Conservation (phyloP, 2,888 invertebrate species). For the Lithophane leautieri region DNA sequence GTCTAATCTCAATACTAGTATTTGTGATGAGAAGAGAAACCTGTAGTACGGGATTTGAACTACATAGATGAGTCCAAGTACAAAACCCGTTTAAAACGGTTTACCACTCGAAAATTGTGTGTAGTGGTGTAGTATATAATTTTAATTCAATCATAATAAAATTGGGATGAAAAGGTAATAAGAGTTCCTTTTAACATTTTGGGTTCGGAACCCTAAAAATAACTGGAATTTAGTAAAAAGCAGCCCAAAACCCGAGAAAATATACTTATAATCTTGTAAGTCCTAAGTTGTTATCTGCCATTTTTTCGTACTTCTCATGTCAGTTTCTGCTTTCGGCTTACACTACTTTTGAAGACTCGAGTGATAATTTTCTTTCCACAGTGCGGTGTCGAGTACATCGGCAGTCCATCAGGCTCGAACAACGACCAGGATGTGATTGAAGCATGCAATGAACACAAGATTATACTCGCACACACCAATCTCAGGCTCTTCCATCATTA, state of each 20-base stretch:
- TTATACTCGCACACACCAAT: conserved; percentile 96
- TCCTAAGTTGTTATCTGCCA: neutral
- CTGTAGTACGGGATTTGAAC: neutral
- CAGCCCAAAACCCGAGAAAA: neutral
- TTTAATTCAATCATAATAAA: no score
- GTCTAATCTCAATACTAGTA: neutral
- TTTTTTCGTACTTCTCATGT: neutral
- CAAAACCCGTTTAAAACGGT: no score
- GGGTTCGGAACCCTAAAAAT: neutral
- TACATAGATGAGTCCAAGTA: no score
- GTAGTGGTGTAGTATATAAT: no score
- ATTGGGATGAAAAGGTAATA: no score
- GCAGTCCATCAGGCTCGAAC: conserved; percentile 97
- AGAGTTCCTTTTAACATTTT: no score
- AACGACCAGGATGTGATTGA: conserved; percentile 97
- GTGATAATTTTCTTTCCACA: conserved; percentile 78
- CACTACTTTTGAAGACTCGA: neutral
- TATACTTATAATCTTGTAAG: neutral
- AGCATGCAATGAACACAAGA: conserved; percentile 97
- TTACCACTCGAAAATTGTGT: no score
- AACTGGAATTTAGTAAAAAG: neutral
- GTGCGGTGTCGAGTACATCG: conserved; percentile 98
- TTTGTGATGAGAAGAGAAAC: neutral
- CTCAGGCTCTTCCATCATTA: conserved; percentile 98
- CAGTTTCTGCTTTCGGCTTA: neutral